Evolutionary conservation across 1,140 invertebrate species (phyloP).

Genomic region (Pogonomyrmex californicus): DNA sequence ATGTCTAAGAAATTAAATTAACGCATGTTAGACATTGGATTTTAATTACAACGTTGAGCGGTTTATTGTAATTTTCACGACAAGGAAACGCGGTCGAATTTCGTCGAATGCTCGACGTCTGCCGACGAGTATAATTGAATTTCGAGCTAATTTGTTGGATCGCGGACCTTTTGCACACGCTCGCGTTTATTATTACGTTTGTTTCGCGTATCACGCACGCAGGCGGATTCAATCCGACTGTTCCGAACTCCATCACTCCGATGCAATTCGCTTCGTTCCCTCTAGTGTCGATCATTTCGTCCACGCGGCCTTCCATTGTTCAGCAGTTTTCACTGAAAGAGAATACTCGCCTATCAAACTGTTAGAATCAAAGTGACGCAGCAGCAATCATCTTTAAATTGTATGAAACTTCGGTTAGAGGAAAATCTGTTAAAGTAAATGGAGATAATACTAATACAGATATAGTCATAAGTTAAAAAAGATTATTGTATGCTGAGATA

Average conservation of each 20-base stretch:
- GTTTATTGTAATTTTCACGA: background rate
- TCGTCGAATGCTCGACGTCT: slow-evolving; percentile 28
- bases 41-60: slow-evolving; percentile 28
- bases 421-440: background rate
- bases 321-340: slow-evolving; percentile 28
- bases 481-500: background rate
- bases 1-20: background rate
- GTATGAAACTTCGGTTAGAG: background rate
- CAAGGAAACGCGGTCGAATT: slow-evolving; percentile 29
- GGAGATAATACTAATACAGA: background rate
- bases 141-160: slow-evolving; percentile 58
- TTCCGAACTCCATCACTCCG: slow-evolving; percentile 24
- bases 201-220: slow-evolving; percentile 57
- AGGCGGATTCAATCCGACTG: slow-evolving; percentile 39
- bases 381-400: slow-evolving; percentile 6
- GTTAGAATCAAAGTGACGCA: slow-evolving; percentile 25
- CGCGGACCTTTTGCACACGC: slow-evolving; percentile 12
- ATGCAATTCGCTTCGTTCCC: slow-evolving; percentile 10
- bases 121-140: slow-evolving; percentile 54
- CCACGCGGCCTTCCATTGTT: slow-evolving; percentile 28
- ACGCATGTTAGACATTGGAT: background rate
- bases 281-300: slow-evolving; percentile 39
- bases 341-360: slow-evolving; percentile 19
- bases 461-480: background rate
- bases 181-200: slow-evolving; percentile 67